Conservation (phyloP, 2,113 vertebrate species). For the Cavia aperea region DNA sequence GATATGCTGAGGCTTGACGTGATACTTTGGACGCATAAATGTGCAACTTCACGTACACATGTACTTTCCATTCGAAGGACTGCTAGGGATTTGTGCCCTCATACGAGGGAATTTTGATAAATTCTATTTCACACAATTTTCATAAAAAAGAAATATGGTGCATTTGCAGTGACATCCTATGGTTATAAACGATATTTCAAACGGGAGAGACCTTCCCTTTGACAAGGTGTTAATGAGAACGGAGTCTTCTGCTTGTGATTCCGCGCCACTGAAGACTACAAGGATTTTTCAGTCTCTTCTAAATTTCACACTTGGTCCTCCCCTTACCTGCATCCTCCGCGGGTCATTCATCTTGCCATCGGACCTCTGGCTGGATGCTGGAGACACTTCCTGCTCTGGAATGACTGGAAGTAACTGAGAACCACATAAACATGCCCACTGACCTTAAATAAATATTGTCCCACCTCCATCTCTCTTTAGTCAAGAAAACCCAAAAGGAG, state of each 20-base stretch:
- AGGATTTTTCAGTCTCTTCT: neutral
- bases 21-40: neutral
- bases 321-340: neutral
- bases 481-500: neutral
- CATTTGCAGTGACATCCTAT: neutral
- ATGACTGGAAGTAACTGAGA: neutral
- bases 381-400: too few relatives aligned
- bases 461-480: neutral
- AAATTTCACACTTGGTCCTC: neutral
- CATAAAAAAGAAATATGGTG: neutral
- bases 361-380: neutral
- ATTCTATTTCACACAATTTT: neutral
- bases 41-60: neutral
- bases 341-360: neutral
- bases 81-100: neutral
- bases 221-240: neutral
- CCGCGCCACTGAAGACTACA: neutral
- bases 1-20: neutral
- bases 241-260: neutral
- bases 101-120: neutral
- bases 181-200: neutral
- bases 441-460: neutral
- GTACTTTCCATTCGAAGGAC: neutral
- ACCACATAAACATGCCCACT: neutral
- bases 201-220: neutral